phyloP scores from a whole-genome alignment of 2,797 vertebrate genomes.

The Strix occidentalis region DNA sequence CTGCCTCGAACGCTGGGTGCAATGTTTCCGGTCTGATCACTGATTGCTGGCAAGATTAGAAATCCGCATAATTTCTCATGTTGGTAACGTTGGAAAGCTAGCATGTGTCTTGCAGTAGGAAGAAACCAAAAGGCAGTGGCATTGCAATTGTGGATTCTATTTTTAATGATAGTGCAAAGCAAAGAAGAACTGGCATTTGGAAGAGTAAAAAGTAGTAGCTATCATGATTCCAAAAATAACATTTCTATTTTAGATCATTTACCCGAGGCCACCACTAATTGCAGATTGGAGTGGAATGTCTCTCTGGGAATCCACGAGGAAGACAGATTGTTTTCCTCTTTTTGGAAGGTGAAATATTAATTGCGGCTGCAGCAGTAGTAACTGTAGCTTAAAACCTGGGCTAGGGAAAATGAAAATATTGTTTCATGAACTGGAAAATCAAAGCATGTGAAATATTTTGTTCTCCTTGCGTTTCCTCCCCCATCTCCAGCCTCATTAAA shows the following conservation, averaged over 20 bases:
- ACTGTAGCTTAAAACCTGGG: not conserved
- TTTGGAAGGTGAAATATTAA: slow-evolving; percentile 52
- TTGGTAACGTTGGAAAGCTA: not conserved
- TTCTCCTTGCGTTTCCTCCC: not conserved
- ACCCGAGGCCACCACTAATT: slow-evolving; percentile 24
- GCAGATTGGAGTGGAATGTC: not conserved
- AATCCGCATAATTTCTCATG: fast-evolving
- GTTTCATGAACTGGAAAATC: not conserved
- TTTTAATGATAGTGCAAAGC: not conserved
- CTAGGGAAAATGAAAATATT: slow-evolving; percentile 11
- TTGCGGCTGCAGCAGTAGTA: not conserved
- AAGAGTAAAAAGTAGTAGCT: not conserved
- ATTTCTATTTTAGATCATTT: slow-evolving; percentile 36
- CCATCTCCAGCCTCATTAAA: not conserved
- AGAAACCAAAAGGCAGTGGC: not conserved
- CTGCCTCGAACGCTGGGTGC: not conserved
- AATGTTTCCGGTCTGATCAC: not conserved
- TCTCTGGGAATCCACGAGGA: not conserved
- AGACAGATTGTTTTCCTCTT: not conserved
- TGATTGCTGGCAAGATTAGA: not conserved
- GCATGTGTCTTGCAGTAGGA: not conserved
- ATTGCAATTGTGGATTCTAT: not conserved
- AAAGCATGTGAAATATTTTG: not conserved
- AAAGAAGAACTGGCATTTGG: not conserved
- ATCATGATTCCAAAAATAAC: slow-evolving; percentile 25